Percentiles rank a stretch among this genome's conserved stretches.
Evolutionary conservation across 2,888 invertebrate genomes (phyloP).

Genomic region (Drosophila paranaensis): DNA sequence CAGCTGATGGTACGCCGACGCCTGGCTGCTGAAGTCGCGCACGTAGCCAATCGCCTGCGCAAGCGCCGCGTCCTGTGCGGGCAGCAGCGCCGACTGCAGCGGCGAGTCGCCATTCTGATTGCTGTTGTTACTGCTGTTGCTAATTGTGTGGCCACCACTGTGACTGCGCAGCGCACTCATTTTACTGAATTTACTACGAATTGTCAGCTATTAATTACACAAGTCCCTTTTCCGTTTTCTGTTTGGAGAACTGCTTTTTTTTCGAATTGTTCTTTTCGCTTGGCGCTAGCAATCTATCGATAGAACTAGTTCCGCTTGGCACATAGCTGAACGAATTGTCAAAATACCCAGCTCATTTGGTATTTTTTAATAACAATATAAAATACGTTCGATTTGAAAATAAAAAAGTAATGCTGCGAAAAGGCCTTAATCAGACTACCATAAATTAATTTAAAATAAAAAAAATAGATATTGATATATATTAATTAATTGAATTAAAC

Average conservation of each 20-base stretch:
- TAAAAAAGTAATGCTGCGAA: too few relatives aligned
- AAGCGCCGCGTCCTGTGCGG: slow-evolving; percentile 50
- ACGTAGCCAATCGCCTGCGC: slow-evolving; percentile 76
- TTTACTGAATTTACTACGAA: not conserved
- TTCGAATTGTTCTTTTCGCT: slow-evolving; percentile 42
- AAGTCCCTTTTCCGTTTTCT: not conserved
- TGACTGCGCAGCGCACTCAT: slow-evolving; percentile 44
- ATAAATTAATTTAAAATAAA: not conserved
- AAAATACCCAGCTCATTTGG: not conserved
- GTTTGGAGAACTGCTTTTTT: slow-evolving; percentile 30
- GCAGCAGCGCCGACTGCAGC: slow-evolving; percentile 1
- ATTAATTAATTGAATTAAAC: too few relatives aligned
- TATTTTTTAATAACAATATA: not conserved
- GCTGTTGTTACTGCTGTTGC: slow-evolving; percentile 30
- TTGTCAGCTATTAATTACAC: slow-evolving; percentile 1
- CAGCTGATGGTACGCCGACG: slow-evolving; percentile 69
- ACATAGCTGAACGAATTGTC: not conserved
- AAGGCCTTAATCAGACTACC: not conserved
- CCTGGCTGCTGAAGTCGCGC: slow-evolving; percentile 79
- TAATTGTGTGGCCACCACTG: slow-evolving; percentile 16
- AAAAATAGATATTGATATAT: not conserved
- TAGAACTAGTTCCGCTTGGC: slow-evolving; percentile 23
- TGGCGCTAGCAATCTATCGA: slow-evolving; percentile 28
- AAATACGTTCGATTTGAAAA: not conserved
- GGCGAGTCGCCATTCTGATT: slow-evolving; percentile 53